Conservation (phyloP, 2,797 vertebrate species). For the Poeciliopsis turneri region DNA sequence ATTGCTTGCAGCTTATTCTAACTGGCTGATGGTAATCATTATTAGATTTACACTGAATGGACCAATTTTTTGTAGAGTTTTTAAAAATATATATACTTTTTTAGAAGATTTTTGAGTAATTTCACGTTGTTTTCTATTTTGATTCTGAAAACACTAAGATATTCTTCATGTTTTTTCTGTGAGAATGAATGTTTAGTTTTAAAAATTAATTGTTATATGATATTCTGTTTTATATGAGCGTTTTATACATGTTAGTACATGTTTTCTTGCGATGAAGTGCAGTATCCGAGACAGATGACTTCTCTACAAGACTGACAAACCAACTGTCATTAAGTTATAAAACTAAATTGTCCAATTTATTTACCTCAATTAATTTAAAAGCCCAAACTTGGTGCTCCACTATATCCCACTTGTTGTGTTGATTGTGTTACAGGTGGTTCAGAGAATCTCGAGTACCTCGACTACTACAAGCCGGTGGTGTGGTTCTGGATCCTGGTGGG, state of each 20-base stretch:
- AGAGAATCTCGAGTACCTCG: constrained; percentile 88
- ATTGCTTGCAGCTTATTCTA: neutral
- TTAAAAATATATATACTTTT: too few relatives aligned
- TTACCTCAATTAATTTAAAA: neutral
- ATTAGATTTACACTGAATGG: neutral
- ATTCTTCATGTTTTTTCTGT: neutral
- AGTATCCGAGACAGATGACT: too few relatives aligned
- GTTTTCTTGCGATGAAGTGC: neutral
- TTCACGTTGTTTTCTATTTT: neutral
- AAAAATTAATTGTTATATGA: neutral
- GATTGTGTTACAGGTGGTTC: constrained; percentile 81
- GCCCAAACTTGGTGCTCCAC: neutral
- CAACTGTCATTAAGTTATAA: constrained; percentile 6
- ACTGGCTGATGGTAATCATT: neutral
- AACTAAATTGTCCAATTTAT: constrained; percentile 1
- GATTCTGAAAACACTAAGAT: neutral
- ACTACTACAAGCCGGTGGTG: constrained; percentile 96
- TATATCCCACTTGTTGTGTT: constrained; percentile 11
- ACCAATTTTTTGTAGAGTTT: neutral
- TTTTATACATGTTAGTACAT: neutral
- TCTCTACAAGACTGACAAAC: neutral
- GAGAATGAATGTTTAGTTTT: neutral
- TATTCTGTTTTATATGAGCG: neutral
- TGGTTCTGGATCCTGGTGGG: constrained; percentile 99
- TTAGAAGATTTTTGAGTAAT: neutral